Conservation (phyloP, 2,113 vertebrate genomes). For the Orycteropus afer region DNA sequence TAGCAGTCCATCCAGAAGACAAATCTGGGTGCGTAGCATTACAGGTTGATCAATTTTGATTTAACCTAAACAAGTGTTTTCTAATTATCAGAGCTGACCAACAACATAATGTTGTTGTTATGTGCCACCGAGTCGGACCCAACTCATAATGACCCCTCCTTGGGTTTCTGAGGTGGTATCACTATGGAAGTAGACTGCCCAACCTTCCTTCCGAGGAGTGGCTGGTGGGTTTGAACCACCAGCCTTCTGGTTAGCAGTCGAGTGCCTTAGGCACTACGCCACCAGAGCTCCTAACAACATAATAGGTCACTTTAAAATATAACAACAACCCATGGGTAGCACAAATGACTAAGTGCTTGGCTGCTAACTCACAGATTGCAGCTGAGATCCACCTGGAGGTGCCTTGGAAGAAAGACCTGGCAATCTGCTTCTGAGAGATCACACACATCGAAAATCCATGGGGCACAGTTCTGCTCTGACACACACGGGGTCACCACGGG, state of each 20-base stretch:
- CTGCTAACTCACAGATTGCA: neutral
- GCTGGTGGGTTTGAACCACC: too few species aligned
- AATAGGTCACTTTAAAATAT: neutral
- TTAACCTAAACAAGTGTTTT: neutral
- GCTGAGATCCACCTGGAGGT: neutral
- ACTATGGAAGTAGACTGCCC: too few species aligned
- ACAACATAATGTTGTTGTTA: neutral
- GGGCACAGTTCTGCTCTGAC: too few species aligned
- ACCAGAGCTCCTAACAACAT: too few species aligned
- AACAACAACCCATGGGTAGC: neutral
- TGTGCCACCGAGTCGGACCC: too few species aligned
- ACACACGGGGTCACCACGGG: too few species aligned
- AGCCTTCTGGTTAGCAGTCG: too few species aligned
- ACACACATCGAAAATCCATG: too few species aligned
- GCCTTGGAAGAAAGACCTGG: neutral
- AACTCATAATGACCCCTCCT: too few species aligned
- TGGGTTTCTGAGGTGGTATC: too few species aligned
- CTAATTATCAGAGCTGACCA: neutral
- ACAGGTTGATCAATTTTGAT: neutral
- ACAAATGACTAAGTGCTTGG: neutral
- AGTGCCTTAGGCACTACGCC: too few species aligned
- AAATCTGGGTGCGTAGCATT: neutral
- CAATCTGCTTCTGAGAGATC: neutral
- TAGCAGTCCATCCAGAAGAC: slow-evolving; percentile 16
- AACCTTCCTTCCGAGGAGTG: too few species aligned